Base-by-base conservation (phyloP, 2,797 vertebrate genomes). In the Ptychadena robeensis region DNA sequence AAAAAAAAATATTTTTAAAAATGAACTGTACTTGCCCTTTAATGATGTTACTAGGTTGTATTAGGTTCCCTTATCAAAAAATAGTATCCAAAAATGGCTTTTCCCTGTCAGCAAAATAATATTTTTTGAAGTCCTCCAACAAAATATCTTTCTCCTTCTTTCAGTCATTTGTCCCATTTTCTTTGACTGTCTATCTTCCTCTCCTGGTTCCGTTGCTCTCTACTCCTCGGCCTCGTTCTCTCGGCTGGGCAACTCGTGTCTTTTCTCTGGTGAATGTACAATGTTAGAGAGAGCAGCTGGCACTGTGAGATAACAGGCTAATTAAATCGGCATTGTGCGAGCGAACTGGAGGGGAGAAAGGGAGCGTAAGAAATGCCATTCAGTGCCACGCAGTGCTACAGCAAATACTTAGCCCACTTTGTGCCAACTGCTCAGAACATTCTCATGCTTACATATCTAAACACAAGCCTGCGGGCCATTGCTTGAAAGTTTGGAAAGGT, bases 261-360 rank as follows among this genome's bases (percentile, higher is more conserved):
- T 64, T 70, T 74, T 71, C 77, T 85, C 82, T 80, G 70, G 69
- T 67, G 82, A 44, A 66, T 65, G 48, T 74, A 25, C 82, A 71
- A 61, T 70, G 71, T 74, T 61, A 32, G 34, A 34, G 92, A 90
- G 91, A 91, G 92, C 94, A 94, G 94, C 94, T 94, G 93, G 93
- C 88, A 88, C 87, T 79, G 90, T 90, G 93, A 94, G 94, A 94
- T 94, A 94, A 94, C 94, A 91, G 87, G 89, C 94, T 94, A 94
- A 94, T 94, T 94, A 94, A 93, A 94, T 91, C 91, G 91, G 90
- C 92, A 93, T 93, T 94, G 94, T 94, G 91, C 91, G 91, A 90
- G 88, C 89, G 91, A 92, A 92, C 89, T 82, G 90, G 90, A 90
- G 89, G 89, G 70, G 64, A 88, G 90, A 91, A 88, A 89, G 30